phyloP scores from a whole-genome alignment of 2,888 invertebrate genomes.

The Xanthia icteritia region DNA sequence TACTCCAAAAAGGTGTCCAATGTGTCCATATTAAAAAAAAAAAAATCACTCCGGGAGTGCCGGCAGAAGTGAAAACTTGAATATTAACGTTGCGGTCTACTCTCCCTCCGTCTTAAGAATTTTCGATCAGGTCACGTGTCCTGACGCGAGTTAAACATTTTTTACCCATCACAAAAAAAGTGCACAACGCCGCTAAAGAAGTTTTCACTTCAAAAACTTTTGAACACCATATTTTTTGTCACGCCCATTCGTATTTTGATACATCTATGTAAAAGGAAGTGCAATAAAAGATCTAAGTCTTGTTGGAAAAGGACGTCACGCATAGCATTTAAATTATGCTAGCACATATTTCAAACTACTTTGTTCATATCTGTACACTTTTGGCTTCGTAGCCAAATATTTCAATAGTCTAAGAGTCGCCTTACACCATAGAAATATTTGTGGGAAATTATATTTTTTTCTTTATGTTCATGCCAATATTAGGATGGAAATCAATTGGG shows the following conservation, averaged over 20 bases:
- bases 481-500: background rate
- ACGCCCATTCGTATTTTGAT: background rate
- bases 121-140: too few species aligned
- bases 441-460: background rate
- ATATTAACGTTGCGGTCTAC: too few species aligned
- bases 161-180: too few species aligned
- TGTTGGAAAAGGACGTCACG: constrained; percentile 7
- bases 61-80: too few species aligned
- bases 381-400: constrained; percentile 23
- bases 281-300: constrained; percentile 25
- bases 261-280: constrained; percentile 33
- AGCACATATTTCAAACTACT: constrained; percentile 9
- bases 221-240: background rate
- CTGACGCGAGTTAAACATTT: too few species aligned
- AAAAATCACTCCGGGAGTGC: too few species aligned
- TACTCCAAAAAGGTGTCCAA: background rate
- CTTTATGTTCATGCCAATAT: too few species aligned
- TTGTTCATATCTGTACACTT: background rate
- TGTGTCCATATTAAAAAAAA: background rate
- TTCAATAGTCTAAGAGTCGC: background rate
- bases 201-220: too few species aligned
- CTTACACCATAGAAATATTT: constrained; percentile 1
- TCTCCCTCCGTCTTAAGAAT: too few species aligned
- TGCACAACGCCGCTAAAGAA: too few species aligned
- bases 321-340: constrained; percentile 6